Conservation (phyloP, 2,888 invertebrate species). For the Temnothorax rugatulus region DNA sequence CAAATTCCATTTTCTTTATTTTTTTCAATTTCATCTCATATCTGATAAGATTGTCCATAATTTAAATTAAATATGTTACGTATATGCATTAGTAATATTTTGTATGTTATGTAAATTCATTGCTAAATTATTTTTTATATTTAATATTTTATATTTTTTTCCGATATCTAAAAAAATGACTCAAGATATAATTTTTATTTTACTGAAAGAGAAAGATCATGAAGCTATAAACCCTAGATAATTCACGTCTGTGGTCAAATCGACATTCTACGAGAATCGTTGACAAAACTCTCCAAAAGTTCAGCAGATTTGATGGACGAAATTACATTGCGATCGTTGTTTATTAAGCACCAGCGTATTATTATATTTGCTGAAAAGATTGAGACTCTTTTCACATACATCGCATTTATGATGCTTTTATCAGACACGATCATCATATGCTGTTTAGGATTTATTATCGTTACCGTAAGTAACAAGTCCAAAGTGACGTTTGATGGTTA, state of each 20-base stretch:
- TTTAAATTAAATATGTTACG: neutral
- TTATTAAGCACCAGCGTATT: slow-evolving; percentile 54
- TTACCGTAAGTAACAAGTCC: slow-evolving; percentile 55
- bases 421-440: slow-evolving; percentile 63
- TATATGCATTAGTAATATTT: neutral
- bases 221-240: slow-evolving; percentile 31
- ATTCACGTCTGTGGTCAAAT: slow-evolving; percentile 51
- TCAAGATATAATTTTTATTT: neutral
- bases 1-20: neutral
- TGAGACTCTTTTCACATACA: slow-evolving; percentile 43
- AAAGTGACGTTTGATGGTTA: neutral
- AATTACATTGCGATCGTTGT: neutral
- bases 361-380: slow-evolving; percentile 32
- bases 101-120: neutral
- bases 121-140: neutral
- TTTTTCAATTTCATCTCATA: neutral
- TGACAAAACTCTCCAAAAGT: slow-evolving; percentile 14
- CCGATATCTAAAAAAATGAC: neutral
- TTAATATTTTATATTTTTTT: neutral
- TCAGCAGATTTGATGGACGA: neutral
- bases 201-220: neutral
- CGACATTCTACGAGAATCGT: slow-evolving; percentile 39
- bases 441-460: slow-evolving; percentile 64
- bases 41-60: neutral
- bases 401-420: slow-evolving; percentile 62